phyloP scores from a whole-genome alignment of 2,797 vertebrate species.

The Mycteria americana region DNA sequence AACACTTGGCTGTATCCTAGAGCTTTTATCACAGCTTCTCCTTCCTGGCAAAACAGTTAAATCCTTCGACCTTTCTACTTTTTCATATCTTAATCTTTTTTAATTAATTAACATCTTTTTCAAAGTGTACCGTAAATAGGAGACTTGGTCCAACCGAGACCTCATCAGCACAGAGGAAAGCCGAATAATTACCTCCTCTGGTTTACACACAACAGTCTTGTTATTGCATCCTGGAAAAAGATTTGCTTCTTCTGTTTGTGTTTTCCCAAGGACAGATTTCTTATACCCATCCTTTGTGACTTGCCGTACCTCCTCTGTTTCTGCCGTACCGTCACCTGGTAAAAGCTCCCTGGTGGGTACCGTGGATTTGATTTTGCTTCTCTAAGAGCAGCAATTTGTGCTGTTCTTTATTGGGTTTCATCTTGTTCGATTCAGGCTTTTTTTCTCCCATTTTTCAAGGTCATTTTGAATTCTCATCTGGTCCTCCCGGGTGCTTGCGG shows the following conservation, averaged over 20 bases:
- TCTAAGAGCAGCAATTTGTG: background rate
- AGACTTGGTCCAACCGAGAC: background rate
- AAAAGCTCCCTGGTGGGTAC: background rate
- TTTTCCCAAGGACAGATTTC: background rate
- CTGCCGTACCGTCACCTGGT: background rate
- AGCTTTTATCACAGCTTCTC: conserved; percentile 24
- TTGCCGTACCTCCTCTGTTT: background rate
- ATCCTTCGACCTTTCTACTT: background rate
- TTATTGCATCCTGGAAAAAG: background rate
- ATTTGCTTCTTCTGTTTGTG: background rate
- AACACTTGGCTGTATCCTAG: background rate
- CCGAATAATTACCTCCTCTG: background rate
- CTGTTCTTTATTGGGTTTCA: background rate
- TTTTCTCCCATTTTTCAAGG: background rate
- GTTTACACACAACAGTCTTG: background rate
- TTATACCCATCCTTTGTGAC: background rate
- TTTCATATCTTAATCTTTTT: background rate
- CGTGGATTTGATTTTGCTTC: accelerated
- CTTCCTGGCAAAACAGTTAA: conserved; percentile 34
- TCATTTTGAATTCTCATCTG: background rate
- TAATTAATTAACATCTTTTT: background rate
- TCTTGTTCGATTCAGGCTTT: background rate
- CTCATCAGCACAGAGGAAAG: background rate
- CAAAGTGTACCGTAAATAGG: background rate
- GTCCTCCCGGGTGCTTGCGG: background rate